phyloP scores from a whole-genome alignment of 2,797 vertebrate species.

The Myripristis murdjan region DNA sequence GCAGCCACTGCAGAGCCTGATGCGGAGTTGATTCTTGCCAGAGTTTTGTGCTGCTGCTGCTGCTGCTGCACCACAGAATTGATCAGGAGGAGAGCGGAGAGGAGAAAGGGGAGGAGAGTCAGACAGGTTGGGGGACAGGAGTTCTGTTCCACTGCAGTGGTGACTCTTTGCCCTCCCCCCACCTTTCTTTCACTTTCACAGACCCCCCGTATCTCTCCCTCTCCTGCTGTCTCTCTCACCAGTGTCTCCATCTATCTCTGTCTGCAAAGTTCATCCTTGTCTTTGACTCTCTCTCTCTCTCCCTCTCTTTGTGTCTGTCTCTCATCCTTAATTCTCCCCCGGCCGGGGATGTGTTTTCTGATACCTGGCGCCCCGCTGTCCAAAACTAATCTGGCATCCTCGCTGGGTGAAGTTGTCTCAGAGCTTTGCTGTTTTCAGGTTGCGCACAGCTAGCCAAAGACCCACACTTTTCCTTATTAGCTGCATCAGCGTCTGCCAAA shows the following conservation, averaged over 20 bases:
- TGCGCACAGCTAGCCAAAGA: slow-evolving; percentile 18
- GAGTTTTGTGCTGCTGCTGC: slow-evolving; percentile 64
- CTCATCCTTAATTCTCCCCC: slow-evolving; percentile 2
- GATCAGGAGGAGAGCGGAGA: slow-evolving; percentile 40
- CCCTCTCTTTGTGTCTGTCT: neutral
- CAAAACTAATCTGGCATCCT: slow-evolving; percentile 55
- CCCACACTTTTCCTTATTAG: slow-evolving; percentile 41
- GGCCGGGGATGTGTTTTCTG: slow-evolving; percentile 35
- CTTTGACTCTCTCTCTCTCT: neutral
- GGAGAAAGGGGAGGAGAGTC: slow-evolving; percentile 56
- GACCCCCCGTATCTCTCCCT: slow-evolving; percentile 9
- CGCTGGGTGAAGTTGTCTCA: slow-evolving; percentile 24
- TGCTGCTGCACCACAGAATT: slow-evolving; percentile 71
- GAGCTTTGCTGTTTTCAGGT: slow-evolving; percentile 18
- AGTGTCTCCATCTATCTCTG: neutral
- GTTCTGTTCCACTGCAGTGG: slow-evolving; percentile 69
- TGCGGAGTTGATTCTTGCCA: slow-evolving; percentile 17
- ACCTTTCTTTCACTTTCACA: slow-evolving; percentile 35
- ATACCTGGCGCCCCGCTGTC: slow-evolving; percentile 63
- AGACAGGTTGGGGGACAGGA: slow-evolving; percentile 30
- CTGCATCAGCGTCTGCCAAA: slow-evolving; percentile 47
- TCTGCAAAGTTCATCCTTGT: too few relatives aligned
- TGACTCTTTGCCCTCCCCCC: slow-evolving; percentile 34
- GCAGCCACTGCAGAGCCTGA: slow-evolving; percentile 67
- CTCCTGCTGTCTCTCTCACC: neutral